Evolutionary conservation across 2,888 invertebrate genomes (phyloP), one percentile per base, ranked within the genome.

Genomic region (Papilio demoleus): DNA sequence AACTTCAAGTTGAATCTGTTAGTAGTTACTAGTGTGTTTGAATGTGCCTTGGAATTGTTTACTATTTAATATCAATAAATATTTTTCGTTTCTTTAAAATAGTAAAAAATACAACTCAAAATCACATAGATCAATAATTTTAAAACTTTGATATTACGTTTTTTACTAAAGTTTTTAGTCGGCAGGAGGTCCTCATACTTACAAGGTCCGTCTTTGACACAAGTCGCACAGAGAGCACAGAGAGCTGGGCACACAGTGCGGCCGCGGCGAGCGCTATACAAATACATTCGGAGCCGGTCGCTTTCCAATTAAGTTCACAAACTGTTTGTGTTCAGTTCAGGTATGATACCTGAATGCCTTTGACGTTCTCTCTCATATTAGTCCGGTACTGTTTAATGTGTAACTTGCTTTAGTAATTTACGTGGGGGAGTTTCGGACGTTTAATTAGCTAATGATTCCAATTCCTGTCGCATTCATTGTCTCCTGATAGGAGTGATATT

Each of bases 241-340:
- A 88, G 87, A 82, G 88, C 83, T 78, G 77, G 75, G 79, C 80
- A 88, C 80, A 88, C 85, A 88, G 85, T 82, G 84, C 84, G 83
- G 84, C 79, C 86, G 84, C 79, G 42, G 36, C 38, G 80, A 84
- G 84, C 73, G 77, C 83, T 82, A 79, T 80, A 85, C 81, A 88
- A 91, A 91, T 90, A 90, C 81, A 78, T 77, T 77, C 77, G 71
- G 75, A 82, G 79, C 79, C 79, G 81, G 83, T 79, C 85, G 86
- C 87, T 88, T 88, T 88, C 82, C 90, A 90, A 90, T 91, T 90
- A 89, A 88, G 81, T 83, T 77, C 76, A 78, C 81, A 77, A 81
- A 81, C 83, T 85, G 87, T 87, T 85, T 88, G 84, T 81, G 81
- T 86, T 86, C 78, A 75, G 76, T 77, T 77, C 82, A 83, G 84